Evolutionary conservation across 2,888 invertebrate species (phyloP), one percentile per base, ranked within the genome.

Genomic region (Arge pagana): DNA sequence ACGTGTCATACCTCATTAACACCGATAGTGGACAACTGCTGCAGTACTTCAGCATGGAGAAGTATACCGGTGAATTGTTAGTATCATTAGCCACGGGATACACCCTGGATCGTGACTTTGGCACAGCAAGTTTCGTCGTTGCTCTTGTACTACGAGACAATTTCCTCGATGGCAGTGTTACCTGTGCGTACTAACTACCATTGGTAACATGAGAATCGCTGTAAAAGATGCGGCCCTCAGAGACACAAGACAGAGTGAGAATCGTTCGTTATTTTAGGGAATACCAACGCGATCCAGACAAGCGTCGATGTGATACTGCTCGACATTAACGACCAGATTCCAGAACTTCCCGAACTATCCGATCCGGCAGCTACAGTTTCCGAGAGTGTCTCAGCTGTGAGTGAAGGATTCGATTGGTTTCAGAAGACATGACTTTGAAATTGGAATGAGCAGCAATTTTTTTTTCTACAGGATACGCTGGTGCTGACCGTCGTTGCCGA

Each of bases 271-370:
- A 28, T 28, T 28, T 39, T 16, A 65, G 64, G 57, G 53, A 54
- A 62, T 40, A 53, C 55, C 42, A 71, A 69, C 52, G 50, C 54
- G 37, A 65, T 60, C 23, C 57, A 56, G 15, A 75, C 75, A 0
- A 69, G 72, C 37, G 70, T 85, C 21, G 68, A 68, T 13, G 79
- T 85, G 2, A 73, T 79, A 1, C 70, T 87, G 5, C 57, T 76
- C 19, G 86, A 87, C 62, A 80, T 84, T 2, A 86, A 87, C 62
- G 84, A 86, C 68, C 81, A 85, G 55, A 78, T 79, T 0, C 86
- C 86, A 0, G 71, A 78, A 57, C 63, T 82, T 61, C 82, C 81
- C 0, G 53, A 56, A 23, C 52, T 50, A 2, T 49, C 52, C 3
- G 52, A 61, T 13, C 69, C 66, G 42, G 53, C 54, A 4, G 61